Percentiles rank a stretch among this genome's conserved stretches.
Evolutionary conservation across 2,113 vertebrate genomes (phyloP).

Genomic region (Rhipidura dahli): DNA sequence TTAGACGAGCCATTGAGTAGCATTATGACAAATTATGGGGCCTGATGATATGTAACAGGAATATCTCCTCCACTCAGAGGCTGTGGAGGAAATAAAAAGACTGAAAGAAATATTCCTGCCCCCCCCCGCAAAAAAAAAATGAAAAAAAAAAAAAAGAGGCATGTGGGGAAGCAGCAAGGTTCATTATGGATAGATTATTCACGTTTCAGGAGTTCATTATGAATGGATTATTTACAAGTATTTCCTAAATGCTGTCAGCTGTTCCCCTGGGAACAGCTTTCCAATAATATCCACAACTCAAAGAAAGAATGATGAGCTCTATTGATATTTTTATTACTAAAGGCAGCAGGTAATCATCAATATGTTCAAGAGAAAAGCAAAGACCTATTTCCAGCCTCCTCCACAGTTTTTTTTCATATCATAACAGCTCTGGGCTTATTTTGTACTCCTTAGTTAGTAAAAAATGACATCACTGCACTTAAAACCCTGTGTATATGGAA

Average conservation of each 20-base stretch:
- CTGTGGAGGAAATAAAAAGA: constrained; percentile 34
- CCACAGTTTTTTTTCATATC: background rate
- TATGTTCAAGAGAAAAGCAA: background rate
- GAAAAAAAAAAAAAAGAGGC: background rate
- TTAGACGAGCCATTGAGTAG: constrained; percentile 14
- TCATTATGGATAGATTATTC: background rate
- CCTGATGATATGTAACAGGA: constrained; percentile 32
- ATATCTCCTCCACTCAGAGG: constrained; percentile 7
- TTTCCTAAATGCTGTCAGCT: background rate
- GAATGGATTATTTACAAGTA: background rate
- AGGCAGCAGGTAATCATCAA: background rate
- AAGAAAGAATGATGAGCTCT: background rate
- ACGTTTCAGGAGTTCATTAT: background rate
- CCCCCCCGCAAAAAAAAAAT: too few relatives aligned
- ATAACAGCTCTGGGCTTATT: background rate
- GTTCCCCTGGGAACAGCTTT: background rate
- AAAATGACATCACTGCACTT: background rate
- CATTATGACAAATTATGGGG: constrained; percentile 40
- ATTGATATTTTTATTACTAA: background rate
- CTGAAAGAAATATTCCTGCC: background rate
- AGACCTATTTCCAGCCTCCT: background rate
- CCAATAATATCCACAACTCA: background rate
- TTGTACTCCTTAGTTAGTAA: background rate
- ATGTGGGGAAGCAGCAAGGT: background rate
- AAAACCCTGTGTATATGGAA: background rate